Evolutionary conservation across 2,797 vertebrate species (phyloP).

Genomic region (Nothura maculosa): DNA sequence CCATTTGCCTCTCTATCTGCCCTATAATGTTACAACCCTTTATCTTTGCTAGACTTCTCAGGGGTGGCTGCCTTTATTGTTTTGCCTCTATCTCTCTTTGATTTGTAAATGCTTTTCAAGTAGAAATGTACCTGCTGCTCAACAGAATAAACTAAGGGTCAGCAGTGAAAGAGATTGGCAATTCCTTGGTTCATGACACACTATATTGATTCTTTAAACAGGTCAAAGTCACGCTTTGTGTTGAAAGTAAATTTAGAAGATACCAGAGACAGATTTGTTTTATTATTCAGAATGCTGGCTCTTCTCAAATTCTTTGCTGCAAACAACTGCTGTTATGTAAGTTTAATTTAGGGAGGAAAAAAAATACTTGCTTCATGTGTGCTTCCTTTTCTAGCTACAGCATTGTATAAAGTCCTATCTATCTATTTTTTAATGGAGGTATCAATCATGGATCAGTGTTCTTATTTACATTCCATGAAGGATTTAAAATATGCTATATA

Average conservation of each 20-base stretch:
- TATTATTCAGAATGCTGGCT: background rate
- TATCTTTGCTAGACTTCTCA: background rate
- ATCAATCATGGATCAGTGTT: background rate
- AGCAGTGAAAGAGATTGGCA: background rate
- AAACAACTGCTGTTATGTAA: background rate
- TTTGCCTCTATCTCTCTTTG: constrained; percentile 3
- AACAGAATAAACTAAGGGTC: background rate
- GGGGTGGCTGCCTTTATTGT: background rate
- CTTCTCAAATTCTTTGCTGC: background rate
- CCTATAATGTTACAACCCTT: background rate
- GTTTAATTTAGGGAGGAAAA: background rate
- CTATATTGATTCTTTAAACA: background rate
- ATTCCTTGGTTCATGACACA: background rate
- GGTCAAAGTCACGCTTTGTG: background rate
- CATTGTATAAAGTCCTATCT: background rate
- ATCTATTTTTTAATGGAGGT: fast-evolving
- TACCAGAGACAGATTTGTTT: background rate
- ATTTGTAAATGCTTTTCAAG: constrained; percentile 11
- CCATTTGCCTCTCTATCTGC: background rate
- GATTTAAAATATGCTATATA: background rate
- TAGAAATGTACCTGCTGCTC: constrained; percentile 10
- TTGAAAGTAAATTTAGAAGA: background rate
- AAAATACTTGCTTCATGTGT: background rate
- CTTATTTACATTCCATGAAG: background rate
- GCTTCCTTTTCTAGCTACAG: background rate